These are phyloP conservation scores for Bradypodion ventrale DNA, from an alignment of 2,797 vertebrate species.

Conservation along the genomic window DNA sequence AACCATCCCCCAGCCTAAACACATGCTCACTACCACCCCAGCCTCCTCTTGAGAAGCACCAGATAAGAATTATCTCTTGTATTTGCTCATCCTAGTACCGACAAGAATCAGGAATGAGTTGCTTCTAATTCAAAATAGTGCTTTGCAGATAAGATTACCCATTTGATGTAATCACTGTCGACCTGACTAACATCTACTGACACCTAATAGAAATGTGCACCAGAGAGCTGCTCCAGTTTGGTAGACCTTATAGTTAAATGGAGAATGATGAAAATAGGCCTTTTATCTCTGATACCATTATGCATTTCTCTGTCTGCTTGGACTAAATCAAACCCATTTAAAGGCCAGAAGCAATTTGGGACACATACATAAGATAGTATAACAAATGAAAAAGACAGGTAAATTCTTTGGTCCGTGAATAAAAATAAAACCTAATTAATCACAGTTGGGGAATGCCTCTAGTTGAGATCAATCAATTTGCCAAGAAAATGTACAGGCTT, in stretches of 20 bases:
- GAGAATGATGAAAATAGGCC: not conserved
- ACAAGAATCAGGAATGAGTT: not conserved
- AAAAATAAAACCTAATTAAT: not conserved
- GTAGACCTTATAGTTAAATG: not conserved
- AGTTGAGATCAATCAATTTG: not conserved
- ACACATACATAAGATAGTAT: not conserved
- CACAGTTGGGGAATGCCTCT: not conserved
- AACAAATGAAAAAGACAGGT: not conserved
- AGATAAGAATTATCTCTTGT: not conserved
- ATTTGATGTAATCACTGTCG: not conserved
- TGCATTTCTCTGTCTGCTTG: not conserved
- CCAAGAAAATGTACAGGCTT: not conserved
- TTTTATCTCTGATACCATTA: not conserved
- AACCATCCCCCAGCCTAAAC: not conserved
- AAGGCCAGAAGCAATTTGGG: not conserved
- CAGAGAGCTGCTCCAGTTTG: not conserved
- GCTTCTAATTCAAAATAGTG: conserved; percentile 11
- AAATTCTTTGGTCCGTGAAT: not conserved
- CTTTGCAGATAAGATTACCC: conserved; percentile 5
- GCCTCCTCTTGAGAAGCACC: not conserved
- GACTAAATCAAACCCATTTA: not conserved
- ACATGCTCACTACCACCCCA: not conserved
- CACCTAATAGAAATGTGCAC: not conserved
- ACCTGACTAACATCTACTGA: not conserved
- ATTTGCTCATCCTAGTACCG: not conserved